These are phyloP conservation scores for Epinephelus awoara DNA, from an alignment of 2,797 vertebrate species.

Conservation along the genomic window DNA sequence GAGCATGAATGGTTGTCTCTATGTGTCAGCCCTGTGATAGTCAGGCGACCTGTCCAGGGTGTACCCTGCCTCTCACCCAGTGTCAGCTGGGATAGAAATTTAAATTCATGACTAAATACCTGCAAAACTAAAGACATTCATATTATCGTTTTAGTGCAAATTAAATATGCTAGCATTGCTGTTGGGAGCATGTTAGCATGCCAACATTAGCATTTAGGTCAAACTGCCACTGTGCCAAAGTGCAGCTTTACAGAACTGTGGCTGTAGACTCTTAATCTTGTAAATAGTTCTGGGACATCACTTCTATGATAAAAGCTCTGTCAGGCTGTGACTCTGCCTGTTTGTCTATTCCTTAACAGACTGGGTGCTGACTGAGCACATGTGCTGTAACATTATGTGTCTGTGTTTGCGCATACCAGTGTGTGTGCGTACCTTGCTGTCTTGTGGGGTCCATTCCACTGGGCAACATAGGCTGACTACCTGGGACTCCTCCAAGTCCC, in stretches of 20 bases:
- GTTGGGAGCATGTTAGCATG: background rate
- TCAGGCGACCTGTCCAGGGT: too few species aligned
- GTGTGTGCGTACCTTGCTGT: slow-evolving; percentile 91
- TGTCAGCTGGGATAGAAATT: too few species aligned
- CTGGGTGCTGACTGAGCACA: background rate
- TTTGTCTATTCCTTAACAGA: background rate
- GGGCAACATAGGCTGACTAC: slow-evolving; percentile 94
- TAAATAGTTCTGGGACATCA: background rate
- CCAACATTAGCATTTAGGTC: background rate
- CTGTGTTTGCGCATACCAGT: background rate
- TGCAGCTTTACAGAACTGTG: background rate
- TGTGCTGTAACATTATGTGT: too few species aligned
- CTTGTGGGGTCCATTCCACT: slow-evolving; percentile 97
- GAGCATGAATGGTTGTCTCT: too few species aligned
- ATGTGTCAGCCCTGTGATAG: too few species aligned
- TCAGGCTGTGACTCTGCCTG: background rate
- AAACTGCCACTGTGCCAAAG: background rate
- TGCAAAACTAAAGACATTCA: background rate
- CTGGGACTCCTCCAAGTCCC: slow-evolving; percentile 95
- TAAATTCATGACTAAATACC: background rate
- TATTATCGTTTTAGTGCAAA: background rate
- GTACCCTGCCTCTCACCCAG: too few species aligned
- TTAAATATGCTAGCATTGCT: background rate
- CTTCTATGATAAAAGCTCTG: background rate
- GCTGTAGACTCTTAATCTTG: background rate